Conservation (phyloP, 2,888 invertebrate genomes). For the Diplolepis rosae region DNA sequence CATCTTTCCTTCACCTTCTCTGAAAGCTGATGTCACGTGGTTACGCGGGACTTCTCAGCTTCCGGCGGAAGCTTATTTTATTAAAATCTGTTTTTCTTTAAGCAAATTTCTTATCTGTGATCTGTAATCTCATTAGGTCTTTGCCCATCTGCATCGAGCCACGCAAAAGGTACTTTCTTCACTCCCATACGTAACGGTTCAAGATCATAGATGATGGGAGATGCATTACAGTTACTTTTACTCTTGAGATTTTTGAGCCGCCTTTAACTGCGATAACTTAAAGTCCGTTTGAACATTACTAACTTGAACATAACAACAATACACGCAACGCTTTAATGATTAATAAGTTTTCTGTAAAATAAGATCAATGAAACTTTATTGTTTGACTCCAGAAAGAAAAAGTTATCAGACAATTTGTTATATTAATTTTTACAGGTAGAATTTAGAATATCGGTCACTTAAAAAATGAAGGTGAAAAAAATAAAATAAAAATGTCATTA, state of each 20-base stretch:
- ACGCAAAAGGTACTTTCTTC: background rate
- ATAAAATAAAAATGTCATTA: no score
- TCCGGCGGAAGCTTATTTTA: slow-evolving; percentile 6
- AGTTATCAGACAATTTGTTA: background rate
- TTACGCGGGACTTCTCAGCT: slow-evolving; percentile 15
- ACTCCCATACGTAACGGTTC: slow-evolving; percentile 60
- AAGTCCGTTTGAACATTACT: slow-evolving; percentile 37
- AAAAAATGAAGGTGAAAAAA: no score
- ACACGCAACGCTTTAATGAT: slow-evolving; percentile 33
- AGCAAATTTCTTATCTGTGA: background rate
- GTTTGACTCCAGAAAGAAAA: slow-evolving; percentile 19
- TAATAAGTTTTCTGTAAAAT: slow-evolving; percentile 29
- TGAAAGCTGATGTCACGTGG: slow-evolving; percentile 17
- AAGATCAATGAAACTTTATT: slow-evolving; percentile 31
- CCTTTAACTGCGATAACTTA: slow-evolving; percentile 43
- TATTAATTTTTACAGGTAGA: background rate
- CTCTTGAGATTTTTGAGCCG: slow-evolving; percentile 49
- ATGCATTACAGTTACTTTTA: slow-evolving; percentile 70
- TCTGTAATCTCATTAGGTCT: background rate
- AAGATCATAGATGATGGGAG: slow-evolving; percentile 68
- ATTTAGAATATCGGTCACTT: no score
- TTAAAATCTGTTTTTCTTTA: background rate
- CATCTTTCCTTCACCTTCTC: background rate
- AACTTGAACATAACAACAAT: slow-evolving; percentile 40
- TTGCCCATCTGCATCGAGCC: background rate